phyloP scores from a whole-genome alignment of 2,113 vertebrate genomes.

The Haplochromis vanheusdeni region DNA sequence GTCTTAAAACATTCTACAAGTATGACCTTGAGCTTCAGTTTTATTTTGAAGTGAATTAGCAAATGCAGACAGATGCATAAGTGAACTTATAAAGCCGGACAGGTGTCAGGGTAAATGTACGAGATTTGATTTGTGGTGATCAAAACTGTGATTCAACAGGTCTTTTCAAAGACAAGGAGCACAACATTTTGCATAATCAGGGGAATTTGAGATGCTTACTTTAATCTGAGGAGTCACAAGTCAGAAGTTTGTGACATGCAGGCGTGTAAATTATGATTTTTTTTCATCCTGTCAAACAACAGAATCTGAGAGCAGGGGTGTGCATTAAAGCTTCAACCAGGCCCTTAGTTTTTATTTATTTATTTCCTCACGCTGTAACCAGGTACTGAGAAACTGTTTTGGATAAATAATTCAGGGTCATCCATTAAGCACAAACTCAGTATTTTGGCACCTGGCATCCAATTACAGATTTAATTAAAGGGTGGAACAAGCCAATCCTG shows the following conservation, averaged over 20 bases:
- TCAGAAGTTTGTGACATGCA: not conserved
- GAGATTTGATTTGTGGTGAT: not conserved
- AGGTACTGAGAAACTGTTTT: not conserved
- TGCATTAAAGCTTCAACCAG: not conserved
- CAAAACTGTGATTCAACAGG: not conserved
- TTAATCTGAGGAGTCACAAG: rapidly evolving
- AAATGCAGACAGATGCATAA: not conserved
- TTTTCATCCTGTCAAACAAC: not conserved
- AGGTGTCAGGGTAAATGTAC: not conserved
- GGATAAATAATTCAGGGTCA: not conserved
- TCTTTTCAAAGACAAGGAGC: not conserved
- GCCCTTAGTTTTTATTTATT: not conserved
- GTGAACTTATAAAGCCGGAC: rapidly evolving
- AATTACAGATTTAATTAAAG: not conserved
- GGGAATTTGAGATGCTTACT: not conserved
- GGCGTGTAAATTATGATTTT: rapidly evolving
- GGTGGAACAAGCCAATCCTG: not conserved
- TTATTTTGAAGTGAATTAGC: not conserved
- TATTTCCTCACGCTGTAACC: not conserved
- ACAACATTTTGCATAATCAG: not conserved
- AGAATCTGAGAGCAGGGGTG: not conserved
- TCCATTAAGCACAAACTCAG: rapidly evolving
- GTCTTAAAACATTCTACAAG: not conserved
- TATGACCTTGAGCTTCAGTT: rapidly evolving
- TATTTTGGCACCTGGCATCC: not conserved